phyloP scores from a whole-genome alignment of 2,113 vertebrate species.

The Heterotilapia buettikoferi region DNA sequence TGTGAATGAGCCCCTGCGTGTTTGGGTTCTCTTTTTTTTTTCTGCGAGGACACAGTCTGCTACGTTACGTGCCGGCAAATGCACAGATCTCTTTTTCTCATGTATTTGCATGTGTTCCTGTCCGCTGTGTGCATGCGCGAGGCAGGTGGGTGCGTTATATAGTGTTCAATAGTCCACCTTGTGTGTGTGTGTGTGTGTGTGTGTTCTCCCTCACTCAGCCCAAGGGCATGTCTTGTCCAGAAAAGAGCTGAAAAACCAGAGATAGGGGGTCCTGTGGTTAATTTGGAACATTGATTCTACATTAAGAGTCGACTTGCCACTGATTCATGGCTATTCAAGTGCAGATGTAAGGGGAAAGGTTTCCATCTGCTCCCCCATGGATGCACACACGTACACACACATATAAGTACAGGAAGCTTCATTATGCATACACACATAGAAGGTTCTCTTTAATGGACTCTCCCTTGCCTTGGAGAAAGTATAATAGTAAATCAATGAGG shows the following conservation, averaged over 20 bases:
- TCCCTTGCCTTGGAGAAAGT: conserved; percentile 64
- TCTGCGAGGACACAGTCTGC: not conserved
- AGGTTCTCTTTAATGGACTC: conserved; percentile 71
- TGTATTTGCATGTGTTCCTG: not conserved
- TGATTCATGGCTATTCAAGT: conserved; percentile 56
- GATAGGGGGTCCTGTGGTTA: conserved; percentile 58
- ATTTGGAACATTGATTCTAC: conserved; percentile 74
- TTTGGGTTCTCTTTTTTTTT: not conserved
- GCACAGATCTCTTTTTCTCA: not conserved
- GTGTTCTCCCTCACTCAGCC: conserved; percentile 36
- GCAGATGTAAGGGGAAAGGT: conserved; percentile 56
- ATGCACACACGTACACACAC: not conserved
- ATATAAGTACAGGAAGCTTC: conserved; percentile 26
- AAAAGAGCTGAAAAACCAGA: conserved; percentile 33
- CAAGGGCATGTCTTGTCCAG: conserved; percentile 44
- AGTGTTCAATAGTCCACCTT: not conserved
- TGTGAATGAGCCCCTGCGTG: conserved; percentile 1
- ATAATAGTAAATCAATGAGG: conserved; percentile 75
- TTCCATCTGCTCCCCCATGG: conserved; percentile 4
- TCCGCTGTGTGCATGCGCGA: not conserved
- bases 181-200: not conserved
- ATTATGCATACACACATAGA: conserved; percentile 64
- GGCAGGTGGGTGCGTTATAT: not conserved
- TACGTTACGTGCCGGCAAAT: not conserved
- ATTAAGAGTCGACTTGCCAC: conserved; percentile 63